These are phyloP conservation scores for Tethya wilhelma DNA, from an alignment of 37 sponge, comb jelly and placozoan species.

Conservation along the genomic window DNA sequence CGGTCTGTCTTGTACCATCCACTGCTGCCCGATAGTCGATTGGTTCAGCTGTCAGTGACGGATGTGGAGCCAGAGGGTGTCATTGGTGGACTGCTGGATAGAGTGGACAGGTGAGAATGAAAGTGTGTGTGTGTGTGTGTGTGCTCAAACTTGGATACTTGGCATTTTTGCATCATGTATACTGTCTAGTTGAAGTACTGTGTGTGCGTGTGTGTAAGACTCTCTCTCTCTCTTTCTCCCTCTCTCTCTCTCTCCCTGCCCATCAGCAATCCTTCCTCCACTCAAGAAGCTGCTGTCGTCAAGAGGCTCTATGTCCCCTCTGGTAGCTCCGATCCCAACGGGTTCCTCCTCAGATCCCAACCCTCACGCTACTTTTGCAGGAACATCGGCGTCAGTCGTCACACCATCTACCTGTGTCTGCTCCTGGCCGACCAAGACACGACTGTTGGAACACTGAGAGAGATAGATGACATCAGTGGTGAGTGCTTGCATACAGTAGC, in stretches of 20 bases:
- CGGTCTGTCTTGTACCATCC: constrained; percentile 24
- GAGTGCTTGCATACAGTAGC: no score
- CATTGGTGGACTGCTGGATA: neutral
- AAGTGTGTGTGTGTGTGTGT: constrained; percentile 45
- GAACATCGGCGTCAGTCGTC: neutral
- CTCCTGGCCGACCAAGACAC: constrained; percentile 38
- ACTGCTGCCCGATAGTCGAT: constrained; percentile 7
- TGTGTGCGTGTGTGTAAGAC: no score
- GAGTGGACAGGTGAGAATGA: constrained; percentile 6
- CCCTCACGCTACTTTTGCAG: constrained; percentile 25
- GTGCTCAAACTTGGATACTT: neutral
- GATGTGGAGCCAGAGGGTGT: constrained; percentile 14
- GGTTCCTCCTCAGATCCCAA: neutral
- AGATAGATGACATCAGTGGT: no score
- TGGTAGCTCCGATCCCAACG: neutral
- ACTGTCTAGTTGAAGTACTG: no score
- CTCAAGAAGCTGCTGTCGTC: neutral
- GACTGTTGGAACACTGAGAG: neutral
- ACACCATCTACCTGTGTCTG: constrained; percentile 13
- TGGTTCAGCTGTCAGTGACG: neutral
- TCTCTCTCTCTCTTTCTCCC: neutral
- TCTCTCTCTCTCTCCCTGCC: neutral
- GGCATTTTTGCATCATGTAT: neutral
- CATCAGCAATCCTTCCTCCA: neutral
- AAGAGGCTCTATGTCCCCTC: constrained; percentile 6